Base-by-base conservation (phyloP, 2,888 invertebrate genomes). In the Hyppa rectilinea region DNA sequence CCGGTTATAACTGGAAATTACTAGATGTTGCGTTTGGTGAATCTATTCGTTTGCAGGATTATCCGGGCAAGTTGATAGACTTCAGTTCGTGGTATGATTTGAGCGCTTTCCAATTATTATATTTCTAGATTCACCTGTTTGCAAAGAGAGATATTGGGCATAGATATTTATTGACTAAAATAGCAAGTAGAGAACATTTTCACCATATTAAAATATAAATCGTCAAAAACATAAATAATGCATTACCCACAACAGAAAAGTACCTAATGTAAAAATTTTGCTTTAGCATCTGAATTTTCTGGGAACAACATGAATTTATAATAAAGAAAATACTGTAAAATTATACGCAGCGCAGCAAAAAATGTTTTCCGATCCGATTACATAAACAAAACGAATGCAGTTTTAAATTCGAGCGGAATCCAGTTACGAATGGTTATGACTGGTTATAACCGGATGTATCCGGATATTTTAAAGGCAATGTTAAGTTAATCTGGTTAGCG, bases 311-410 rank as follows among this genome's bases (percentile, higher is more conserved):
- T 72, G 43, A 73, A 62, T 56, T 23, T 23, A 29, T 36, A 23
- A 36, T 9, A 53, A 23, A n/a, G 34, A 50, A 55, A 40, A 50
- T 56, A 63, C 29, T n/a, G 23, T 53, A 14, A 55, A 81, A 45
- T n/a, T 31, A 31, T 14, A 31, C 58, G 40, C 73, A 56, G 29
- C 2, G 9, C n/a, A 12, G 12, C 62, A 72, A 20, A 53, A 58
- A 65, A 65, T 65, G 9, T 80, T 75, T 74, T 23, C 56, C 34
- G 14, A 55, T 55, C 38, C 9, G 45, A 55, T 77, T 53, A 23
- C 78, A 69, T 77, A 81, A 81, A 81, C 62, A 69, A 83, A 74
- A 74, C 71, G 69, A 71, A 81, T 77, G 53, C 59, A 78, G 61
- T 83, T 77, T 72, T 29, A 72, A 68, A 72, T 75, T 66, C 72